Conservation (phyloP, 2,888 invertebrate genomes). For the Plusia festucae region DNA sequence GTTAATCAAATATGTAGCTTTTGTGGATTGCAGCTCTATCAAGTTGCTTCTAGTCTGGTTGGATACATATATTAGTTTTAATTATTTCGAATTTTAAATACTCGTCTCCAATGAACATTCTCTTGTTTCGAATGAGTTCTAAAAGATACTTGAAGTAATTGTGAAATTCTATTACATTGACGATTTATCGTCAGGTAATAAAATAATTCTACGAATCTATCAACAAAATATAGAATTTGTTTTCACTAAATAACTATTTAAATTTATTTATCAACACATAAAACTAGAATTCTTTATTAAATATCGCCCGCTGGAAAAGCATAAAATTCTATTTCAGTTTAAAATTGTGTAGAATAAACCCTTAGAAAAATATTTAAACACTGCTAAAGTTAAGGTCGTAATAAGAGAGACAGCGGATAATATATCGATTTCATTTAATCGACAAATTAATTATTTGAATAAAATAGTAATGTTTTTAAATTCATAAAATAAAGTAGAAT, state of each 20-base stretch:
- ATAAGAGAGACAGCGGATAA: background rate
- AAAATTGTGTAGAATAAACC: slow-evolving; percentile 7
- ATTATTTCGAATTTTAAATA: no score
- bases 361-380: slow-evolving; percentile 7
- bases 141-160: background rate
- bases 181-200: slow-evolving; percentile 17
- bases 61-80: no score
- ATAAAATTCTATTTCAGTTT: slow-evolving; percentile 13
- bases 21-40: no score
- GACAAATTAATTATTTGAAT: background rate
- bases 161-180: slow-evolving; percentile 4
- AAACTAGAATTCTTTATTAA: slow-evolving; percentile 14
- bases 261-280: slow-evolving; percentile 21
- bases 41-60: no score
- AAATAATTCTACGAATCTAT: slow-evolving; percentile 14
- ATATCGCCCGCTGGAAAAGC: slow-evolving; percentile 8
- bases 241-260: slow-evolving; percentile 15
- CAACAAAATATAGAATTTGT: slow-evolving; percentile 20
- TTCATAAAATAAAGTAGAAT: background rate
- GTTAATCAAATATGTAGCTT: background rate
- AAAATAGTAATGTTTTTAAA: background rate
- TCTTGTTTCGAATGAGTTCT: background rate
- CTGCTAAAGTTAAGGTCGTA: background rate
- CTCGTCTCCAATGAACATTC: background rate
- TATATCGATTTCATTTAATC: background rate